phyloP scores from a whole-genome alignment of 2,113 vertebrate genomes.

The Pterocles orientalis region DNA sequence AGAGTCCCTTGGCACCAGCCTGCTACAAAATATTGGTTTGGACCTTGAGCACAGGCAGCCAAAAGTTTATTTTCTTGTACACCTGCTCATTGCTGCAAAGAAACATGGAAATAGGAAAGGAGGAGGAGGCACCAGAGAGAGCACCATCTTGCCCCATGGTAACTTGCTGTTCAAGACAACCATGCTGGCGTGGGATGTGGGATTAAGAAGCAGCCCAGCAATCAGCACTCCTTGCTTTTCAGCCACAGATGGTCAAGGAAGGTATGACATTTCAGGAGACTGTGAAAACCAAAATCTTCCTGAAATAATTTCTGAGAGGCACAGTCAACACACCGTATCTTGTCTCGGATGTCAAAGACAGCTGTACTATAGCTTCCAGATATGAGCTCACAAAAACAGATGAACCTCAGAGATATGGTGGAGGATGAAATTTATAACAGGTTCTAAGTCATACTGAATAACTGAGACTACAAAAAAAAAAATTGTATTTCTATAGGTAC shows the following conservation, averaged over 20 bases:
- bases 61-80: background rate
- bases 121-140: fast-evolving
- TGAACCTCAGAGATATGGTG: background rate
- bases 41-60: background rate
- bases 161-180: background rate
- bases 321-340: fast-evolving
- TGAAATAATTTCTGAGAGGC: background rate
- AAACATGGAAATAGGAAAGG: background rate
- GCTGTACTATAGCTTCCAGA: background rate
- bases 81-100: background rate
- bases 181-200: fast-evolving
- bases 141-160: background rate
- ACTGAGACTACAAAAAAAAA: background rate
- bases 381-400: background rate
- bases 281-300: background rate
- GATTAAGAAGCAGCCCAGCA: background rate
- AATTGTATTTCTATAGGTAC: background rate
- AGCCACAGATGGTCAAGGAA: background rate
- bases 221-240: background rate
- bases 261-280: background rate
- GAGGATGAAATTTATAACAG: background rate
- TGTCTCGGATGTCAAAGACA: background rate
- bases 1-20: background rate
- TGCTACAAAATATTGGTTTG: background rate
- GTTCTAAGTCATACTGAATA: background rate